phyloP scores from a whole-genome alignment of 2,888 invertebrate species.

The Agrochola lota region DNA sequence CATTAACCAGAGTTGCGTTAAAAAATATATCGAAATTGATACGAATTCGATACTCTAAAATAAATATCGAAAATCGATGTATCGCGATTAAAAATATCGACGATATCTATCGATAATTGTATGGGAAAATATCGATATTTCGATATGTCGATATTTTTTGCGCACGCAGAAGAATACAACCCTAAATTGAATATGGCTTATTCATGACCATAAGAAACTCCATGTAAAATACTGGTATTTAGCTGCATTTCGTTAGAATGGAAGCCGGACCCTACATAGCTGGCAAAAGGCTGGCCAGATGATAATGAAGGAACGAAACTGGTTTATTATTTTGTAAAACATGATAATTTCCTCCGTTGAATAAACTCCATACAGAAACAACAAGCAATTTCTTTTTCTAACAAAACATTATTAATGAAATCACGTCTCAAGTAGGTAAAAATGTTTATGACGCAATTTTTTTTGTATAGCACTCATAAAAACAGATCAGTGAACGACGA shows the following conservation, averaged over 20 bases:
- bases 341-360: neutral
- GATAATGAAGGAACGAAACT: neutral
- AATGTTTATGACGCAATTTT: conserved; percentile 28
- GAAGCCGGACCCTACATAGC: neutral
- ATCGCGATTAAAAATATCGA: too few species aligned
- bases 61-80: too few species aligned
- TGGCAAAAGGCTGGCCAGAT: neutral
- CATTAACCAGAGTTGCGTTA: too few species aligned
- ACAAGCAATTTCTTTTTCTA: neutral
- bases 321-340: neutral
- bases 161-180: too few species aligned
- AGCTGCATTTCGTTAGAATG: too few species aligned
- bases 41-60: too few species aligned
- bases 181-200: too few species aligned
- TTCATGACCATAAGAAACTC: neutral
- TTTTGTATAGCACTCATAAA: conserved; percentile 20
- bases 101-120: too few species aligned
- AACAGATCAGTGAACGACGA: neutral
- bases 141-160: too few species aligned
- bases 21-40: too few species aligned
- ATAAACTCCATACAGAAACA: neutral
- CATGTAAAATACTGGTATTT: neutral
- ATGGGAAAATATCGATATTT: too few species aligned
- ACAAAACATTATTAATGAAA: conserved; percentile 5
- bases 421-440: conserved; percentile 7